Evolutionary conservation across 2,888 invertebrate genomes (phyloP), one percentile per base, ranked within the genome.

Genomic region (Geotrupes spiniger): DNA sequence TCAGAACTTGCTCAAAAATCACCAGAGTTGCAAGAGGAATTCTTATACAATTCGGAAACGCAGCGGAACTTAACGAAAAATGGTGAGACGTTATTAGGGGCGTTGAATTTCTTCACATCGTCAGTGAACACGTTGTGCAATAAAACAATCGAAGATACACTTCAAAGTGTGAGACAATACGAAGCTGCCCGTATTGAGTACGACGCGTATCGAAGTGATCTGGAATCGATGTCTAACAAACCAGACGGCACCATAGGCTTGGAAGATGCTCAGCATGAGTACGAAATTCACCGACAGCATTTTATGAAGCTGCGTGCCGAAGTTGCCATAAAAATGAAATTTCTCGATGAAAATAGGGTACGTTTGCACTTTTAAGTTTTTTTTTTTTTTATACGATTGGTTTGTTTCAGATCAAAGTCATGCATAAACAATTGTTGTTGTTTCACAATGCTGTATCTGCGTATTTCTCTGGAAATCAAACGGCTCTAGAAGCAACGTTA

Each of bases 391-490:
- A 12, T 37, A 4, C 2, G n/a, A 21, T 9, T 36, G 4, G 36
- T 28, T 40, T 58, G 21, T 73, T 75, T n/a, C 75, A 97, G 93
- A 89, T 96, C 64, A 96, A 97, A 76, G 96, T 97, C 61, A 96
- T 98, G 96, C 95, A 96, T 76, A 97, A 97, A 72, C 97, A 98
- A 72, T 78, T 98, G 56, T 78, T 96, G 46, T 76, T 98, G 61
- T 92, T 97, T 74, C 96, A 98, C 76, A 96, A 96, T 76, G 97
- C 97, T 1, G 87, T 96, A 49, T 90, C 95, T 25, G 95, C 96
- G 4, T 98, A 96, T 76, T 97, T 96, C 77, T 92, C 94, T 64
- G 96, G 97, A 44, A 98, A 98, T 78, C 92, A 92, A 71, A 83
- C 86, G 52, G 92, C 93, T 52, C 76, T 98, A 46, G 96, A 97